phyloP scores from a whole-genome alignment of 1,140 invertebrate species.

The Homarus americanus region DNA sequence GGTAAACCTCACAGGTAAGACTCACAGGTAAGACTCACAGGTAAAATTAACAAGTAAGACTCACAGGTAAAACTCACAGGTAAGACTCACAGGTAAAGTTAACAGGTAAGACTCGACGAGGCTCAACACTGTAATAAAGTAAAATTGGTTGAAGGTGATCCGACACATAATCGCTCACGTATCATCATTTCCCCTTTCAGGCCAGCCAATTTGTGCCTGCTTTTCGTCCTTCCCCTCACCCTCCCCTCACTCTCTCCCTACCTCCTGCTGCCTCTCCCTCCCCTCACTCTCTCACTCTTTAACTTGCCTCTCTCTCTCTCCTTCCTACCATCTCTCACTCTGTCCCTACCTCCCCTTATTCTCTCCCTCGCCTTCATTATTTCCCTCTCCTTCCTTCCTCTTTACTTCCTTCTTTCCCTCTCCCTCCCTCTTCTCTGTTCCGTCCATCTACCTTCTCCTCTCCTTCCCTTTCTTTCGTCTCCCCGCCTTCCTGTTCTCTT shows the following conservation, averaged over 20 bases:
- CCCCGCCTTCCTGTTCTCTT: background rate
- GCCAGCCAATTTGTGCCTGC: background rate
- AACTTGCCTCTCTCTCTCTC: background rate
- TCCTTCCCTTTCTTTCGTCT: background rate
- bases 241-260: background rate
- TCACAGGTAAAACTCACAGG: background rate
- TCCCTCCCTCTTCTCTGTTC: background rate
- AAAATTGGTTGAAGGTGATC: background rate
- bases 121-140: background rate
- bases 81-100: background rate
- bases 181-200: background rate
- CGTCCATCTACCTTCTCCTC: background rate
- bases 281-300: background rate
- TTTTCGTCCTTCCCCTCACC: background rate
- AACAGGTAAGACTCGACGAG: background rate
- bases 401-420: background rate
- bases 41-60: too few relatives aligned
- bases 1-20: too few relatives aligned
- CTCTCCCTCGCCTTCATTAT: background rate
- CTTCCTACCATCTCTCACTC: background rate
- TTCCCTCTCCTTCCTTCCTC: background rate
- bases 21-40: too few relatives aligned
- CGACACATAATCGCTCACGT: background rate
- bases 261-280: background rate
- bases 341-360: background rate